Evolutionary conservation across 1,140 invertebrate species (phyloP).

Genomic region (Drosophila sechellia): DNA sequence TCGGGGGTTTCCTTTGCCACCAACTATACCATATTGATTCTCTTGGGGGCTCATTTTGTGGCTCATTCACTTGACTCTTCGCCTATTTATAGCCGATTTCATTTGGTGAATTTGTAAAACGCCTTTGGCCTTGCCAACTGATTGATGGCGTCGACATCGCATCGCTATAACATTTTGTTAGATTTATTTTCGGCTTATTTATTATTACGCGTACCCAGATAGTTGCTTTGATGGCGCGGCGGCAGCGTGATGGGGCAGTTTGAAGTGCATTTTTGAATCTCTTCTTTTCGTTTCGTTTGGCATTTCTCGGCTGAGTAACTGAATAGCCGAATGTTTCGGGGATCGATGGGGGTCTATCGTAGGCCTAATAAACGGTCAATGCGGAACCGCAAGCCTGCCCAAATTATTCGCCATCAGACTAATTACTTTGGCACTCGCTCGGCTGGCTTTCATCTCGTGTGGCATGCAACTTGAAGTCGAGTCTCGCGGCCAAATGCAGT

Average conservation of each 20-base stretch:
- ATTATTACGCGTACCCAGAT: slow-evolving; percentile 48
- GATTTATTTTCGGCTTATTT: slow-evolving; percentile 80
- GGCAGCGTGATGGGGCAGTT: slow-evolving; percentile 65
- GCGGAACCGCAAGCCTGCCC: slow-evolving; percentile 75
- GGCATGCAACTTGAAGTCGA: slow-evolving; percentile 51
- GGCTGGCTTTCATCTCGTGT: slow-evolving; percentile 76
- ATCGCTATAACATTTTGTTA: slow-evolving; percentile 54
- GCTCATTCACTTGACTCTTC: slow-evolving; percentile 75
- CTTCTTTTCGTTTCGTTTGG: slow-evolving; percentile 37
- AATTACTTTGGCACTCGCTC: slow-evolving; percentile 81
- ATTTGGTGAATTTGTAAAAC: slow-evolving; percentile 76
- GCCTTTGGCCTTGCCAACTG: slow-evolving; percentile 70
- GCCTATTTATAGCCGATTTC: slow-evolving; percentile 70
- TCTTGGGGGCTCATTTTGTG: slow-evolving; percentile 42
- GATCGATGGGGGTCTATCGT: slow-evolving; percentile 38
- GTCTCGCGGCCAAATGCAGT: slow-evolving; percentile 43
- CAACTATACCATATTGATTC: slow-evolving; percentile 4
- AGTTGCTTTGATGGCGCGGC: slow-evolving; percentile 64
- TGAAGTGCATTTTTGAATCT: slow-evolving; percentile 68
- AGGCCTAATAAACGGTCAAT: slow-evolving; percentile 76
- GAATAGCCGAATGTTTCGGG: not conserved
- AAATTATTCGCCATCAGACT: slow-evolving; percentile 75
- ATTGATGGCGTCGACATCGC: slow-evolving; percentile 76
- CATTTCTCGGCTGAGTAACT: slow-evolving; percentile 24
- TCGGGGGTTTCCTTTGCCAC: not conserved